phyloP scores from a whole-genome alignment of 2,113 vertebrate genomes.

The Macquaria ambigua region DNA sequence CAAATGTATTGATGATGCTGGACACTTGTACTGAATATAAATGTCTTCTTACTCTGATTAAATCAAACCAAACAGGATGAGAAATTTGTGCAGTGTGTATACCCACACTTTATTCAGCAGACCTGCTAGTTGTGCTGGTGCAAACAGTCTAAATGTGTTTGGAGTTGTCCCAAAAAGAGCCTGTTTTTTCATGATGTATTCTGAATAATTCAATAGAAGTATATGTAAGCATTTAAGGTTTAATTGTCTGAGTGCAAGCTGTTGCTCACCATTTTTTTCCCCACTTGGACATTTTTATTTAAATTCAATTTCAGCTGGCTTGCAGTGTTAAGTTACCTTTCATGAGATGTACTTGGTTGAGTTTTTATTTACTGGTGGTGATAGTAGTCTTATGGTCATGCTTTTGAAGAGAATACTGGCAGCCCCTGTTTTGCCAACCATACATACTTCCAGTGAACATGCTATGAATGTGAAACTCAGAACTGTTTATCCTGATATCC shows the following conservation, averaged over 20 bases:
- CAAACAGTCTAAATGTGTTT: constrained; percentile 18
- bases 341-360: constrained; percentile 1
- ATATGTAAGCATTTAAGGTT: not conserved
- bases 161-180: not conserved
- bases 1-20: not conserved
- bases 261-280: not conserved
- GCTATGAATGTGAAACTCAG: not conserved
- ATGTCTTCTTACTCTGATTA: not conserved
- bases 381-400: not conserved
- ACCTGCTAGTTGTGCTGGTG: not conserved
- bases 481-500: not conserved
- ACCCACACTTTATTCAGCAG: not conserved
- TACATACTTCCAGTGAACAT: not conserved
- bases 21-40: constrained; percentile 5
- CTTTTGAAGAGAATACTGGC: constrained; percentile 7
- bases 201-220: not conserved
- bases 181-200: not conserved
- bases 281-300: no score
- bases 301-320: not conserved
- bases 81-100: not conserved
- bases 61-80: constrained; percentile 1
- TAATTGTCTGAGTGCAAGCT: not conserved
- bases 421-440: not conserved
- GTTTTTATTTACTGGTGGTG: constrained; percentile 3
- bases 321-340: constrained; percentile 1